Conservation (phyloP, 1,140 invertebrate species). For the Drosophila setifemur region DNA sequence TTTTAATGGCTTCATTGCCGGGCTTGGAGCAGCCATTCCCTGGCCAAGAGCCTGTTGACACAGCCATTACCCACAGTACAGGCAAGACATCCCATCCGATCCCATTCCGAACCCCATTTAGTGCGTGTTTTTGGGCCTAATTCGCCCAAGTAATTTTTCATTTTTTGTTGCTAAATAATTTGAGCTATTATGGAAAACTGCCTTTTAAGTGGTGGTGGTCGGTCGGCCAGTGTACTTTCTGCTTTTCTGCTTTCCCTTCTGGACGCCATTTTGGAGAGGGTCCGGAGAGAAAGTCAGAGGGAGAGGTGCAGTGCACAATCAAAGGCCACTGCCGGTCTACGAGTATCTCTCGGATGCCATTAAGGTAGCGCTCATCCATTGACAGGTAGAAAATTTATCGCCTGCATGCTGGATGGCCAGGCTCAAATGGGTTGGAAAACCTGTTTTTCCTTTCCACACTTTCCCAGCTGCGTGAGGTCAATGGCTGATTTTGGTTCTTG, state of each 20-base stretch:
- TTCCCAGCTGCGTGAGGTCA: constrained; percentile 67
- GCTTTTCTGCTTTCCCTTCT: constrained; percentile 17
- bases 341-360: constrained; percentile 73
- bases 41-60: constrained; percentile 60
- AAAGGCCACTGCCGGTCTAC: constrained; percentile 58
- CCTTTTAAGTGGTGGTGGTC: constrained; percentile 28
- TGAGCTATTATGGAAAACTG: constrained; percentile 32
- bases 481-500: constrained; percentile 66
- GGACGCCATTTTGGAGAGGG: constrained; percentile 26
- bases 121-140: constrained; percentile 63
- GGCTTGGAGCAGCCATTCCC: constrained; percentile 8
- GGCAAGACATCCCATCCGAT: too few relatives aligned
- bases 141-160: constrained; percentile 32
- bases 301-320: constrained; percentile 43
- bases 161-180: constrained; percentile 38
- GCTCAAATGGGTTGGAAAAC: constrained; percentile 51
- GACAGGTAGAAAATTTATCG: constrained; percentile 82
- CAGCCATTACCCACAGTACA: constrained; percentile 45
- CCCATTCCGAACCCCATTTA: constrained; percentile 31
- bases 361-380: constrained; percentile 77
- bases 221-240: constrained; percentile 10
- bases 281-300: background rate
- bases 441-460: constrained; percentile 44
- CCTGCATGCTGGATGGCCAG: constrained; percentile 42
- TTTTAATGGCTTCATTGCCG: constrained; percentile 79